Evolutionary conservation across 2,797 vertebrate genomes (phyloP).

Genomic region (Pseudochaenichthys georgianus): DNA sequence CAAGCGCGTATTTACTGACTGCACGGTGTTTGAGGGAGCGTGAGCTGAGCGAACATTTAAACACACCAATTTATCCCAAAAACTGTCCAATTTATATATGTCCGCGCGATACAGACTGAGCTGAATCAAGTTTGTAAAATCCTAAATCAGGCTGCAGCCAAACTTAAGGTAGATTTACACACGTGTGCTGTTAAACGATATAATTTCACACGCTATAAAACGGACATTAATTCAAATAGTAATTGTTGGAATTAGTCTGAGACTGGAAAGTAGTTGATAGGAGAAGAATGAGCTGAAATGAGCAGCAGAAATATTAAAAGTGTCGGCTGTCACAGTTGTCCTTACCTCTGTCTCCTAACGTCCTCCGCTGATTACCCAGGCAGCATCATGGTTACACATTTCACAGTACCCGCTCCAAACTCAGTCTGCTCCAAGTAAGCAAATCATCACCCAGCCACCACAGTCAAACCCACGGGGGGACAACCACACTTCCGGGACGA

Average conservation of each 20-base stretch:
- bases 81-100: constrained; percentile 22
- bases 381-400: constrained; percentile 89
- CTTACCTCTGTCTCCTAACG: constrained; percentile 82
- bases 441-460: constrained; percentile 86
- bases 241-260: constrained; percentile 26
- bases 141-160: constrained; percentile 21
- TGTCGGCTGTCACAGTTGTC: constrained; percentile 37
- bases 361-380: constrained; percentile 81
- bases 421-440: constrained; percentile 89
- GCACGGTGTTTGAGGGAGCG: constrained; percentile 5
- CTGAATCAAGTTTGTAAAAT: constrained; percentile 66
- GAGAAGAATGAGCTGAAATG: constrained; percentile 12
- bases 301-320: not conserved
- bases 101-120: not conserved
- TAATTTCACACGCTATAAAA: not conserved
- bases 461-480: constrained; percentile 35
- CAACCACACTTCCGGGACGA: not conserved
- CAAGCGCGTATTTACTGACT: constrained; percentile 30
- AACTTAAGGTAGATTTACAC: constrained; percentile 56
- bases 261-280: constrained; percentile 60
- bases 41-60: constrained; percentile 33
- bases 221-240: not conserved
- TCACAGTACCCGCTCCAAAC: constrained; percentile 94
- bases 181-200: constrained; percentile 5
- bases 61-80: constrained; percentile 34